phyloP scores from a whole-genome alignment of 2,113 vertebrate species.

The Sceloporus undulatus region DNA sequence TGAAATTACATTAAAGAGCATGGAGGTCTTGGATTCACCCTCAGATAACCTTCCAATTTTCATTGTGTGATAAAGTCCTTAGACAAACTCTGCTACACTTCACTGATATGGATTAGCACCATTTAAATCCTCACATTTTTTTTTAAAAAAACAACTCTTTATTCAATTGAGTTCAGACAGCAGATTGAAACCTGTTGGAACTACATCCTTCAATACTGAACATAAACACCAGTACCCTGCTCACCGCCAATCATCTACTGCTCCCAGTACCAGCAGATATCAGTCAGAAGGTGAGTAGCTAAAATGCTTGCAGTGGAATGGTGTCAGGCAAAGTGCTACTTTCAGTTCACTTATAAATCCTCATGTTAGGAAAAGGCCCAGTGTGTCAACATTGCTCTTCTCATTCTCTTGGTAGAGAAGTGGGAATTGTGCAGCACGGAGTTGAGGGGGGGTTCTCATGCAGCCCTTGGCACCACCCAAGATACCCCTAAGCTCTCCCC shows the following conservation, averaged over 20 bases:
- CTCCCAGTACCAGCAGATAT: background rate
- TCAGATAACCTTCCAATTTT: too few relatives aligned
- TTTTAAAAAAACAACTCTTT: background rate
- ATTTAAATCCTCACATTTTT: background rate
- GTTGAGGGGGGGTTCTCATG: too few relatives aligned
- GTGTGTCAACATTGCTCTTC: background rate
- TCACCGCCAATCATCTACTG: background rate
- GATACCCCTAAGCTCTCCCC: too few relatives aligned
- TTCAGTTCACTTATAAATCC: too few relatives aligned
- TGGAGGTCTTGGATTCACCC: too few relatives aligned
- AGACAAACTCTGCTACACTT: background rate
- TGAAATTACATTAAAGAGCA: too few relatives aligned
- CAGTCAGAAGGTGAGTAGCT: constrained; percentile 32
- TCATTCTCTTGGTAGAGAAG: too few relatives aligned
- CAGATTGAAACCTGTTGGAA: constrained; percentile 6
- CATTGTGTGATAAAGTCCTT: too few relatives aligned
- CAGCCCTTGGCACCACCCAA: too few relatives aligned
- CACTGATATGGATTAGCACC: background rate
- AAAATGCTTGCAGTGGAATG: background rate
- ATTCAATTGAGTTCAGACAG: background rate
- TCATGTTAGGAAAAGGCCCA: background rate
- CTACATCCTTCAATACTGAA: background rate
- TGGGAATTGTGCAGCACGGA: too few relatives aligned
- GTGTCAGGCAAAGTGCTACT: background rate
- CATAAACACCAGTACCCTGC: background rate